phyloP scores from a whole-genome alignment of 2,888 invertebrate species.

The Tubulanus polymorphus region DNA sequence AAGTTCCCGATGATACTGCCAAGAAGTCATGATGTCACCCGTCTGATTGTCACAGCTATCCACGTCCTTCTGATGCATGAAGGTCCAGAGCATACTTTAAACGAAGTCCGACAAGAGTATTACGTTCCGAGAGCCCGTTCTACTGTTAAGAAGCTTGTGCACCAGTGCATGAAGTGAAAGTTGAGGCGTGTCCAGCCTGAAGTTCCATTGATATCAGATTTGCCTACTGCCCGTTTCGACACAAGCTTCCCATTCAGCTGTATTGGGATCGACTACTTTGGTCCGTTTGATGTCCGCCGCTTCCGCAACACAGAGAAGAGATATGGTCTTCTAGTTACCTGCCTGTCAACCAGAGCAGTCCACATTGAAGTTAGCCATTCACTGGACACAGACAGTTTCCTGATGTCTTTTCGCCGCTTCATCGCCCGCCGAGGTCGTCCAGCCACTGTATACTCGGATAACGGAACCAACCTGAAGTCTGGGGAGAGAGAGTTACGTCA shows the following conservation, averaged over 20 bases:
- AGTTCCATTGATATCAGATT: constrained; percentile 5
- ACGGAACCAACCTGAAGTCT: constrained; percentile 20
- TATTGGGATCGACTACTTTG: constrained; percentile 8
- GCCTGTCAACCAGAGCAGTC: constrained; percentile 3
- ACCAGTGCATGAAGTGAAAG: background rate
- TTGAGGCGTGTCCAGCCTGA: background rate
- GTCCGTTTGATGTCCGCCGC: constrained; percentile 1
- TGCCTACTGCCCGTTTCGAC: background rate
- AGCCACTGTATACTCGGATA: constrained; percentile 8
- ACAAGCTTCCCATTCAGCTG: constrained; percentile 3
- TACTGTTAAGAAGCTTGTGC: background rate
- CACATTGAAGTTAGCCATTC: constrained; percentile 4
- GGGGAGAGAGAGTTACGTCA: too few relatives aligned
- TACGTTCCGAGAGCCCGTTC: constrained; percentile 2
- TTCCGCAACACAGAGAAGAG: constrained; percentile 1
- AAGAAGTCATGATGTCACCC: background rate
- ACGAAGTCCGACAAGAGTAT: background rate
- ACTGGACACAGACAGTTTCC: constrained; percentile 4
- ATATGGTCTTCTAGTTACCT: constrained; percentile 7
- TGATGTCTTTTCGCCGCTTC: background rate
- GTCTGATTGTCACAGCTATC: constrained; percentile 3
- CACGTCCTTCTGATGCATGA: background rate
- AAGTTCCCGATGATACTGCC: constrained; percentile 9
- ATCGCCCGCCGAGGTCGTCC: background rate
- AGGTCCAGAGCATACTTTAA: background rate